Conservation (phyloP, 2,888 invertebrate genomes). For the Lasioglossum figueresi region DNA sequence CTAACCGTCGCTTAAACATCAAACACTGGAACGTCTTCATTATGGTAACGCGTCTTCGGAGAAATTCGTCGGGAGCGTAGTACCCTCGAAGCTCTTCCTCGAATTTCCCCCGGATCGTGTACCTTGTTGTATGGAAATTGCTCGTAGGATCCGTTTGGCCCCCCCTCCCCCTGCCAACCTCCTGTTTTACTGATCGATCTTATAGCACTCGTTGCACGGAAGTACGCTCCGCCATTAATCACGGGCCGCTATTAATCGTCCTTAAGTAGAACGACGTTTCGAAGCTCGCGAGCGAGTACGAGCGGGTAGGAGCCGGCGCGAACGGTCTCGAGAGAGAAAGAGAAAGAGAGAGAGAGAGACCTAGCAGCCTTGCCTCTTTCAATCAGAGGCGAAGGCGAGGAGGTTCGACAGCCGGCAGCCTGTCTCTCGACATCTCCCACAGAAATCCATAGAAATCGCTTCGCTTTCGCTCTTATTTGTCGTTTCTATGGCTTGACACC, state of each 20-base stretch:
- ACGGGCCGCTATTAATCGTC: conserved; percentile 75
- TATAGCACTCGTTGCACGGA: conserved; percentile 59
- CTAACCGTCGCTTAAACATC: conserved; percentile 17
- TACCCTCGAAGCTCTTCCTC: conserved; percentile 29
- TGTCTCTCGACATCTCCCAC: conserved; percentile 40
- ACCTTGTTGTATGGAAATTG: conserved; percentile 50
- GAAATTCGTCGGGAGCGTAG: conserved; percentile 3
- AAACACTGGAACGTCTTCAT: conserved; percentile 27
- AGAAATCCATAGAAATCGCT: conserved; percentile 61
- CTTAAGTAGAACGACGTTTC: conserved; percentile 70
- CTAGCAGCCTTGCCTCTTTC: conserved; percentile 50
- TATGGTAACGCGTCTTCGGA: conserved; percentile 27
- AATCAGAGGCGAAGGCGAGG: conserved; percentile 20
- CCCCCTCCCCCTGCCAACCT: conserved; percentile 22
- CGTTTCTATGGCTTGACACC: conserved; percentile 34
- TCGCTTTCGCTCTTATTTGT: conserved; percentile 54
- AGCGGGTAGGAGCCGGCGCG: neutral
- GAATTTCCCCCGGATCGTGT: conserved; percentile 31
- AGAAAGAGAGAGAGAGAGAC: neutral
- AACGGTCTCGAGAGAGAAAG: neutral
- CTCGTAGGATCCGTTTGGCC: conserved; percentile 41
- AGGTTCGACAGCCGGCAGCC: conserved; percentile 30
- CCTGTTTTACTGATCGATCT: conserved; percentile 61
- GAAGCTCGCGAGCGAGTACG: conserved; percentile 11
- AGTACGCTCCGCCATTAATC: conserved; percentile 71